Conservation (phyloP, 2,113 vertebrate species). For the Atractosteus spatula region DNA sequence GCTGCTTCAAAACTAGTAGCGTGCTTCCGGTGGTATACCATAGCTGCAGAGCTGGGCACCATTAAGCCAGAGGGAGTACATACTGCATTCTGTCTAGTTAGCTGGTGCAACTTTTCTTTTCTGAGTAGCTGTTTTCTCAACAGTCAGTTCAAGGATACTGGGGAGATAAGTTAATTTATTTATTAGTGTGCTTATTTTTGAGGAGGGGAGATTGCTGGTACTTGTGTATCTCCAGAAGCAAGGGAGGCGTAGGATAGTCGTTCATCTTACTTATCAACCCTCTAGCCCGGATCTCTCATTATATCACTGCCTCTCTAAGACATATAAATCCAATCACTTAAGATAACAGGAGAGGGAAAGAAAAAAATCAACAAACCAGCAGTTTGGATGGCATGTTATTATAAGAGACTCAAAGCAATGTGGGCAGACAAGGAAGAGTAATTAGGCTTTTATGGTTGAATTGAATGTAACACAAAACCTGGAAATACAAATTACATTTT, state of each 20-base stretch:
- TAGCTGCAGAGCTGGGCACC: neutral
- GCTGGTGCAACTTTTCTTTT: neutral
- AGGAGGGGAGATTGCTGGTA: neutral
- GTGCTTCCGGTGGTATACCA: neutral
- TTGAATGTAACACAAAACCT: neutral
- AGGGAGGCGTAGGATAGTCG: neutral
- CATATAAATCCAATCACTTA: slow-evolving; percentile 6
- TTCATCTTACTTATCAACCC: neutral
- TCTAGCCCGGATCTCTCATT: neutral
- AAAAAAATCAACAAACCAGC: neutral
- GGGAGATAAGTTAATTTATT: no score
- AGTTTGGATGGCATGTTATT: neutral
- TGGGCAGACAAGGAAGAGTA: neutral
- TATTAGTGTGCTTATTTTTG: neutral
- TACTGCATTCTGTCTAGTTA: neutral
- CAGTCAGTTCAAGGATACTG: neutral
- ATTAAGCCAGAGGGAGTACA: neutral
- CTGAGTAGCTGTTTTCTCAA: neutral
- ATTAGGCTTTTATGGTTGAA: neutral
- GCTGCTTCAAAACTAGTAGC: neutral
- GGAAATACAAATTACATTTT: slow-evolving; percentile 4
- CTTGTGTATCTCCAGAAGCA: neutral
- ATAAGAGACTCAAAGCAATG: neutral
- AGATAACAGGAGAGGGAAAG: neutral
- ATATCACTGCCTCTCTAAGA: neutral